These are phyloP conservation scores for Paradisaea rubra DNA, from an alignment of 2,113 vertebrate genomes.

Conservation along the genomic window DNA sequence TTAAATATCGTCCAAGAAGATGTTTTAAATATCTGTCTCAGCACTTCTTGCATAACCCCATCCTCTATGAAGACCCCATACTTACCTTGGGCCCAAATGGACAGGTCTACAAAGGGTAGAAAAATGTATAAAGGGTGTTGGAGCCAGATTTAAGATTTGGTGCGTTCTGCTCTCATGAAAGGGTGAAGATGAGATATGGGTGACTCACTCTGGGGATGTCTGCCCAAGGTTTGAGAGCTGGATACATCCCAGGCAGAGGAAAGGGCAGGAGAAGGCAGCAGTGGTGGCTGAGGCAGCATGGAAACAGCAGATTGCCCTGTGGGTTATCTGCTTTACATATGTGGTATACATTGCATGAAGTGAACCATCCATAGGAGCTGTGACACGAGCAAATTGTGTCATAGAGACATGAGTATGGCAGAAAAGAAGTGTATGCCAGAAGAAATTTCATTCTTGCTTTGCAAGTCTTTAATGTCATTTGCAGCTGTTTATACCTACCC, in stretches of 20 bases:
- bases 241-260: background rate
- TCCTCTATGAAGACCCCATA: accelerated
- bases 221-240: background rate
- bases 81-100: background rate
- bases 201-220: too few relatives aligned
- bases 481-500: background rate
- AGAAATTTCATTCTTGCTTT: background rate
- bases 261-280: background rate
- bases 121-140: accelerated
- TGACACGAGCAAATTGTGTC: background rate
- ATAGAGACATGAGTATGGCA: background rate
- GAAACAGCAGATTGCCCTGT: too few relatives aligned
- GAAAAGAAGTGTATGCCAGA: background rate
- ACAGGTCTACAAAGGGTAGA: accelerated
- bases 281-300: background rate
- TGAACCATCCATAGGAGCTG: background rate
- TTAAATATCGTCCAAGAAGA: background rate
- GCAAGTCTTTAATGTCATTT: background rate
- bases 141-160: background rate
- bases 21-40: background rate
- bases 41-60: background rate
- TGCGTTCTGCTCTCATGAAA: accelerated
- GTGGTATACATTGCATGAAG: accelerated
- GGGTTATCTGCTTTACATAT: accelerated
- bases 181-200: background rate